These are phyloP conservation scores for Toxonevra muliebris DNA, from an alignment of 2,888 invertebrate species.

Conservation along the genomic window DNA sequence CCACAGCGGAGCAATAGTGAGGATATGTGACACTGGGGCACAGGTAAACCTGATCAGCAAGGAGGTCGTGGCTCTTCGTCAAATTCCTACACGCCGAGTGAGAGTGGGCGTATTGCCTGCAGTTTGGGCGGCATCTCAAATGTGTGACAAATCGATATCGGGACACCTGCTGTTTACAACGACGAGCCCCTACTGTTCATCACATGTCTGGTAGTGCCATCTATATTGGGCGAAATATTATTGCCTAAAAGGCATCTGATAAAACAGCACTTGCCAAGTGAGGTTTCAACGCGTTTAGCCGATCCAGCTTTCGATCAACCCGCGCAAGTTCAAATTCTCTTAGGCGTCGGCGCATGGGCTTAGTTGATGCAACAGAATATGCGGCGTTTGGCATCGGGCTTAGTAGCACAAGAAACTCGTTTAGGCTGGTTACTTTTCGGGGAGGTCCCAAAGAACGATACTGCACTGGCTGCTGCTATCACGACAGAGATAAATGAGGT, in stretches of 20 bases:
- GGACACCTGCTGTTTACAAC: not conserved
- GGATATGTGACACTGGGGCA: slow-evolving; percentile 17
- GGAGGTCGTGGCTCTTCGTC: not conserved
- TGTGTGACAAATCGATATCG: not conserved
- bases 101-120: slow-evolving; percentile 5
- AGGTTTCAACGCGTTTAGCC: slow-evolving; percentile 5
- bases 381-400: not conserved
- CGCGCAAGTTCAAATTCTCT: slow-evolving; percentile 1
- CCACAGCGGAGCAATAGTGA: not conserved
- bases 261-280: not conserved
- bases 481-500: not conserved
- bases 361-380: slow-evolving; percentile 1
- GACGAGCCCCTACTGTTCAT: slow-evolving; percentile 5
- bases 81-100: not conserved
- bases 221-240: slow-evolving; percentile 8
- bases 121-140: not conserved
- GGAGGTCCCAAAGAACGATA: not conserved
- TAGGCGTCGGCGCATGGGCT: slow-evolving; percentile 14
- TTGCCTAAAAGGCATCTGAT: slow-evolving; percentile 4
- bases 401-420: not conserved
- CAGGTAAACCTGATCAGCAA: slow-evolving; percentile 10
- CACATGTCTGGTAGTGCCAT: slow-evolving; percentile 15
- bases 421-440: slow-evolving; percentile 11
- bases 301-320: slow-evolving; percentile 16
- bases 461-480: not conserved